Evolutionary conservation across 2,888 invertebrate genomes (phyloP), one percentile per base, ranked within the genome.

Genomic region (Mimumesa dahlbomi): DNA sequence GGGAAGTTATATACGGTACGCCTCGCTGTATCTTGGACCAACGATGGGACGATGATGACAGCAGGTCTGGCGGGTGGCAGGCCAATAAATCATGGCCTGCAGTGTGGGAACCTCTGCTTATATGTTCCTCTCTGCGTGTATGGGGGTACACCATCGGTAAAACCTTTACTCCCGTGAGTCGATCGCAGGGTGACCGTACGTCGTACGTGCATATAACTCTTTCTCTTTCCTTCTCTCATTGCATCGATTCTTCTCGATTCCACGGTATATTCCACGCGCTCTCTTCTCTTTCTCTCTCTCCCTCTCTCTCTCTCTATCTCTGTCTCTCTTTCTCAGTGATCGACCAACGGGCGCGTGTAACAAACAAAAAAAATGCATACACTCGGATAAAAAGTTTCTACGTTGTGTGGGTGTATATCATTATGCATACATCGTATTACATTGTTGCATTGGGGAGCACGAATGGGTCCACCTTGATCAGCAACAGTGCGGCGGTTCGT

Each of bases 41-140:
- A 74, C 81, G 75, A 83, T 73, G 80, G 74, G 76, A 77, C 74
- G 85, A 86, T 85, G 87, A 87, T 87, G 87, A 86, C 87, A 85
- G 86, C 83, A 80, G 80, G 82, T 85, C 82, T 81, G 79, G 76
- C 84, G 82, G 82, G 82, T 84, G 85, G 83, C 85, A 84, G 81
- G 82, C 82, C 84, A 85, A 87, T 88, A 87, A 87, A 87, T 88
- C 87, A 87, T 85, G 81, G 68, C 74, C 77, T 67, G 80, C 82
- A 77, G 82, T 84, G 84, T 85, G 84, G 85, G 85, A 86, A 87
- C 84, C 79, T 82, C 74, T 78, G 75, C 58, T 62, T 72, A 75
- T 66, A 71, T 64, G 75, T 52, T 63, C 21, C 42, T 52, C 65
- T 61, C 57, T 53, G 63, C 69, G 75, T 69, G 77, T 73, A 72